Percentiles rank a stretch among this genome's conserved stretches.
These are phyloP conservation scores for Euschistus heros DNA, from an alignment of 1,140 invertebrate species.

Conservation along the genomic window DNA sequence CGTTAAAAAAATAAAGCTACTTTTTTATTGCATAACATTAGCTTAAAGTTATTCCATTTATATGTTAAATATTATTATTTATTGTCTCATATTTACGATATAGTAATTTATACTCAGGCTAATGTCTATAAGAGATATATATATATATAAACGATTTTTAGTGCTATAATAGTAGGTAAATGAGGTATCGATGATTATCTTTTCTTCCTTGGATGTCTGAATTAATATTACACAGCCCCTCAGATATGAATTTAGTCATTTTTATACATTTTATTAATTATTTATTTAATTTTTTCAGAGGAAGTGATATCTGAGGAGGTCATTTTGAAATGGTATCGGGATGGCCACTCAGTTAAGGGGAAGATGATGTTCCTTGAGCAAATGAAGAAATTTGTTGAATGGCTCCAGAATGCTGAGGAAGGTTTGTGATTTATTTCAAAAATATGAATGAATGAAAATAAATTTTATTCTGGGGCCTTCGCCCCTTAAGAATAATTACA, in stretches of 20 bases:
- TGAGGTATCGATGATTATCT: no score
- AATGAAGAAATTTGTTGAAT: slow-evolving; percentile 94
- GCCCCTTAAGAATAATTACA: no score
- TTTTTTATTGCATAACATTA: no score
- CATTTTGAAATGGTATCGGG: slow-evolving; percentile 89
- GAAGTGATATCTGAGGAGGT: slow-evolving; percentile 85
- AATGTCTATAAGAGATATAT: no score
- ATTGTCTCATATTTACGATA: no score
- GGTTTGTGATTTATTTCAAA: slow-evolving; percentile 36
- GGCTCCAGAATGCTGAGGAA: slow-evolving; percentile 93
- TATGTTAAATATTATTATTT: no score
- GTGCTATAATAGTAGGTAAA: slow-evolving; percentile 3
- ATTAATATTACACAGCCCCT: background rate
- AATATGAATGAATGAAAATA: no score
- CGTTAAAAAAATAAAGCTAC: no score
- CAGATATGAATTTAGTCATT: background rate
- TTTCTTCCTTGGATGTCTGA: background rate
- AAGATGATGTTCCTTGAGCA: slow-evolving; percentile 95
- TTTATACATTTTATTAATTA: background rate
- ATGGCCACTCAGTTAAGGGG: slow-evolving; percentile 83
- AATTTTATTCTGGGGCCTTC: no score
- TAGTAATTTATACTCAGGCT: no score
- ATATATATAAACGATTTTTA: background rate
- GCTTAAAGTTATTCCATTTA: no score
- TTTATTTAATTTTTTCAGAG: slow-evolving; percentile 37